A percentile compares a stretch with the other conserved stretches of the same genome.
phyloP scores from a whole-genome alignment of 2,797 vertebrate genomes.

The Melopsittacus undulatus region DNA sequence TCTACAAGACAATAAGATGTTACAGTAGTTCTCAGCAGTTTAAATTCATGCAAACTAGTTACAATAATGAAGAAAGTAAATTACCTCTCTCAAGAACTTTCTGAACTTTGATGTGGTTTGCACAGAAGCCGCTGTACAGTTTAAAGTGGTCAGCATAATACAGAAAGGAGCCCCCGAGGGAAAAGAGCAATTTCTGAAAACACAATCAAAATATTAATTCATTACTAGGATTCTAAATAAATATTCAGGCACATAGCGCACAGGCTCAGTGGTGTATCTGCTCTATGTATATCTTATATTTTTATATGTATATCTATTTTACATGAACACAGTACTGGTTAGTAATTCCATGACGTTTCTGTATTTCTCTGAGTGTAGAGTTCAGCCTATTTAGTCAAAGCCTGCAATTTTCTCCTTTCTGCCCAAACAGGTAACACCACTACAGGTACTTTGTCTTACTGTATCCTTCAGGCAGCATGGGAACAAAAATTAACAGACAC shows the following conservation, averaged over 20 bases:
- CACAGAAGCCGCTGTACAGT: constrained; percentile 97
- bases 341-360: background rate
- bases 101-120: constrained; percentile 98
- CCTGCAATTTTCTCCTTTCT: background rate
- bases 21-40: background rate
- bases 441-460: background rate
- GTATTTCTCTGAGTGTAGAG: background rate
- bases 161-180: constrained; percentile 96
- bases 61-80: background rate
- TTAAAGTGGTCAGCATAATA: constrained; percentile 99
- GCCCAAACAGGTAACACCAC: background rate
- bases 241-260: background rate
- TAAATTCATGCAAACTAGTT: background rate
- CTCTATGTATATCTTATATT: background rate
- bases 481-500: background rate
- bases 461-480: background rate
- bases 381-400: background rate
- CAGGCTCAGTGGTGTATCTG: background rate
- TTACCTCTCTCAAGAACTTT: constrained; percentile 97
- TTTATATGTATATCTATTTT: background rate
- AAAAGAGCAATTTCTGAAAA: constrained; percentile 94
- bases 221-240: background rate
- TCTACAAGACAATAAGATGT: background rate
- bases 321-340: background rate
- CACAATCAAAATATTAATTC: background rate